phyloP scores from a whole-genome alignment of 2,113 vertebrate genomes.

The Gobius niger region DNA sequence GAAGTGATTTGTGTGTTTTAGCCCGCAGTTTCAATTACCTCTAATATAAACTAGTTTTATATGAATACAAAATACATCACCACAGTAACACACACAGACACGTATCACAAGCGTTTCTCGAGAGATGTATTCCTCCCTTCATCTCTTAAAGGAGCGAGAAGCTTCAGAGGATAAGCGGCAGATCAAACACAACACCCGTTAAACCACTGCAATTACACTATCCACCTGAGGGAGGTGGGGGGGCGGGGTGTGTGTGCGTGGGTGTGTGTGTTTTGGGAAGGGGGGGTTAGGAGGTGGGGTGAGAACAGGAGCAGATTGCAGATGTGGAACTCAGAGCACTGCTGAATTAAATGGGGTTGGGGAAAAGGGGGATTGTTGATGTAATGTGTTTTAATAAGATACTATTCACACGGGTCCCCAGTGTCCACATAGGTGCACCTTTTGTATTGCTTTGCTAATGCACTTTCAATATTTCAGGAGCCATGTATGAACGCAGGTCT shows the following conservation, averaged over 20 bases:
- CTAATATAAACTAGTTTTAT: conserved; percentile 45
- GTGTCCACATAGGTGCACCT: conserved; percentile 9
- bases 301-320: conserved; percentile 59
- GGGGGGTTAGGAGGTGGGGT: conserved; percentile 24
- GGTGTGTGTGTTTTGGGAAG: not conserved
- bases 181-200: conserved; percentile 63
- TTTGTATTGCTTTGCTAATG: not conserved
- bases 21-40: conserved; percentile 66
- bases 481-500: no score
- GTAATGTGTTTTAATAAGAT: conserved; percentile 66
- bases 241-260: not conserved
- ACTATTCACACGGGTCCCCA: conserved; percentile 20
- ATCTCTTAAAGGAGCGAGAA: conserved; percentile 50
- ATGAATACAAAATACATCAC: not conserved
- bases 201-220: conserved; percentile 66
- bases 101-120: conserved; percentile 15
- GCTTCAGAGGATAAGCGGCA: conserved; percentile 61
- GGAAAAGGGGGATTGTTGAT: conserved; percentile 59
- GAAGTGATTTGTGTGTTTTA: conserved; percentile 66
- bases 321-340: conserved; percentile 59
- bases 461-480: not conserved
- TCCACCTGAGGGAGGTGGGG: conserved; percentile 53
- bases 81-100: conserved; percentile 8
- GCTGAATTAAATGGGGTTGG: conserved; percentile 53
- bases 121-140: conserved; percentile 47